Conservation (phyloP, 2,888 invertebrate genomes). For the Eristalis intricaria region DNA sequence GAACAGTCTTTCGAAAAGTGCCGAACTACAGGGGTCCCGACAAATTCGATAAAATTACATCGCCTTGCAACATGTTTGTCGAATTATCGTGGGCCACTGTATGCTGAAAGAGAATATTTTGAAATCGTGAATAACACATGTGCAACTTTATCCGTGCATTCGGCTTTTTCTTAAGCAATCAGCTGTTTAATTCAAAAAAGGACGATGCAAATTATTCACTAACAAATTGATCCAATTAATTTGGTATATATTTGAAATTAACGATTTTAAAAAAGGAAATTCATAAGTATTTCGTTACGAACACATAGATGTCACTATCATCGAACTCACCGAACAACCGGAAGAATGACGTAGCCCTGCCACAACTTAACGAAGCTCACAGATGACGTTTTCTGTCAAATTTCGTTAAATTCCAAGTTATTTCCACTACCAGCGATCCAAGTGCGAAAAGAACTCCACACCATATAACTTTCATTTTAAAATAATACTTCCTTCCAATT, state of each 20-base stretch:
- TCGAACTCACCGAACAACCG: slow-evolving; percentile 65
- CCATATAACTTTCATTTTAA: slow-evolving; percentile 50
- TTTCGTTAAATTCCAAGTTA: slow-evolving; percentile 61
- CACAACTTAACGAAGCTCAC: slow-evolving; percentile 67
- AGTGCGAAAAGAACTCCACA: slow-evolving; percentile 64
- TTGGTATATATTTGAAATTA: slow-evolving; percentile 20
- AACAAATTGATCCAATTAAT: not conserved
- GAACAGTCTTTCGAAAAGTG: too few relatives aligned
- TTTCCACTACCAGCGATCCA: slow-evolving; percentile 58
- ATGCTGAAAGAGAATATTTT: too few relatives aligned
- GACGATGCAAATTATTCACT: not conserved
- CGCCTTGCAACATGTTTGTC: too few relatives aligned
- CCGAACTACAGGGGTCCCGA: too few relatives aligned
- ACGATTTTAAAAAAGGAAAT: slow-evolving; percentile 38
- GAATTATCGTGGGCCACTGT: too few relatives aligned
- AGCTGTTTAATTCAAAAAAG: too few relatives aligned
- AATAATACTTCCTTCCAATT: slow-evolving; percentile 28
- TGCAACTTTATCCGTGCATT: too few relatives aligned
- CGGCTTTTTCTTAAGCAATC: too few relatives aligned
- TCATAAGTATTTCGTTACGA: not conserved
- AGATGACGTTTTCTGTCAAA: slow-evolving; percentile 71
- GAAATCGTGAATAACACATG: too few relatives aligned
- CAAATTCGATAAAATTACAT: too few relatives aligned
- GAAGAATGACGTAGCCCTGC: slow-evolving; percentile 72
- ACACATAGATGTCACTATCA: slow-evolving; percentile 45